These are phyloP conservation scores for Colletes latitarsis DNA, from an alignment of 1,140 invertebrate genomes.

Conservation along the genomic window DNA sequence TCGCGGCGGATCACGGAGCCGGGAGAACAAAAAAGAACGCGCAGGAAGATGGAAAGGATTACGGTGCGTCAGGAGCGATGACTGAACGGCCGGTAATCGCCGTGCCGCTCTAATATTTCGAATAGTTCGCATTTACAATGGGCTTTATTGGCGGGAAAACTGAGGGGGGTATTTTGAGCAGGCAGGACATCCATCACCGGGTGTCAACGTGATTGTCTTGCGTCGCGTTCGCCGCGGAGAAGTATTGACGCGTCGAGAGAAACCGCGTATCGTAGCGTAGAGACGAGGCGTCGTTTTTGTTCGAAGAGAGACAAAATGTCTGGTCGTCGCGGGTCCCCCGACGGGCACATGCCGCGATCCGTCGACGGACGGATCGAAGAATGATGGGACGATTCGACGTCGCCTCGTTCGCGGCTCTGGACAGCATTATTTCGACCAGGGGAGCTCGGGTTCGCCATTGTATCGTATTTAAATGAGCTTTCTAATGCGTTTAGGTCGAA, in stretches of 20 bases:
- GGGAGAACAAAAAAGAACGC: constrained; percentile 27
- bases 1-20: not conserved
- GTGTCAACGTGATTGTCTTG: constrained; percentile 82
- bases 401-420: not conserved
- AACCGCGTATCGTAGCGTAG: not conserved
- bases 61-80: constrained; percentile 80
- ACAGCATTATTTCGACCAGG: constrained; percentile 64
- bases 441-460: constrained; percentile 61
- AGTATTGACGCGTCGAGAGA: constrained; percentile 72
- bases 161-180: constrained; percentile 75
- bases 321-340: not conserved
- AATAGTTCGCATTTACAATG: constrained; percentile 82
- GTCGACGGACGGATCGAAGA: not conserved
- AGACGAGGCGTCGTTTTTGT: constrained; percentile 1
- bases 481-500: constrained; percentile 74
- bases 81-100: constrained; percentile 80
- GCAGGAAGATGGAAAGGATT: constrained; percentile 79
- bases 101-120: constrained; percentile 80
- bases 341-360: not conserved
- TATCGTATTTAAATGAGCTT: constrained; percentile 78
- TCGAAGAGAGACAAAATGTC: not conserved
- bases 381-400: not conserved
- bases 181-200: constrained; percentile 79
- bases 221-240: constrained; percentile 70
- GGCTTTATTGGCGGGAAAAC: constrained; percentile 80